Evolutionary conservation across 2,888 invertebrate genomes (phyloP), one percentile per base, ranked within the genome.

Genomic region (Leucoma salicis): DNA sequence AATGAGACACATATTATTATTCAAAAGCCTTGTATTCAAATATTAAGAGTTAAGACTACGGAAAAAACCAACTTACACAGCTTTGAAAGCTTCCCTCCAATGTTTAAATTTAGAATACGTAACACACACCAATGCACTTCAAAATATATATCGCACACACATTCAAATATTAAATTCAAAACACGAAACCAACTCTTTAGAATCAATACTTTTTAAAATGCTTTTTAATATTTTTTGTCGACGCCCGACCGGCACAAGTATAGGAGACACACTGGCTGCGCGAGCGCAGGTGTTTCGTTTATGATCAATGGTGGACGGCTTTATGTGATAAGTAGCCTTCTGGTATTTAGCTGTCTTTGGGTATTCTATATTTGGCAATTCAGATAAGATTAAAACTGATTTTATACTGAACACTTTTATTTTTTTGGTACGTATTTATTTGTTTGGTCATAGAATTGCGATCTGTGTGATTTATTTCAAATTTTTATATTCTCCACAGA

Each of bases 301-400:
- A 35, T 64, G 69, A 70, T 77, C 76, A 66, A 68, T 66, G 57
- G 59, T 47, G 81, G 82, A 77, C 45, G 66, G 76, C 40, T 58
- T 74, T 68, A 78, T 82, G 74, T 70, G 33, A 16, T 42, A 59
- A 29, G 29, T 42, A 35, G 34, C 18, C 39, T 36, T 46, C 45
- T 38, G 38, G 42, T 55, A 44, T 47, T 34, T 35, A 14, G 1
- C 18, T 42, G 39, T 51, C 52, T 50, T 53, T 52, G 46, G 51
- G 33, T 31, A 35, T 51, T 60, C 53, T 8, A 2, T 27, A 27
- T 27, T 27, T 27, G 12, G 27, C 4, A 21, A 5, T 21, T 21
- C 7, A 8, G 21, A 21, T 21, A 21, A 21, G 21, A 21, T 3
- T 21, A n/a, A n/a, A n/a, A n/a, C n/a, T 21, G 3, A 8, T 16